Evolutionary conservation across 2,888 invertebrate species (phyloP), one percentile per base, ranked within the genome.

Genomic region (Micoletzkya japonica): DNA sequence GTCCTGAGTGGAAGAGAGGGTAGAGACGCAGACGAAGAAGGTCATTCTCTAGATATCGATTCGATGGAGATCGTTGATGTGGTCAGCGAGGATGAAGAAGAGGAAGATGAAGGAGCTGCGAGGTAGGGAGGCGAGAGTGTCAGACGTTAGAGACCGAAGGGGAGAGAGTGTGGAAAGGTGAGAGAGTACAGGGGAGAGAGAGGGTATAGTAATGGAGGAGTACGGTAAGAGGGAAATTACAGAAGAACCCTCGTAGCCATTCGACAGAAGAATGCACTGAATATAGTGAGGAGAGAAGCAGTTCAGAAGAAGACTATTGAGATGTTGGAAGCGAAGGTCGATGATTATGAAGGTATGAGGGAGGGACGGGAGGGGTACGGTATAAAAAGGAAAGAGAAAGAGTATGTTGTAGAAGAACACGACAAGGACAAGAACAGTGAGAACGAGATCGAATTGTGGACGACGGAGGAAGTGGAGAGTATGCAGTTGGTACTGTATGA

Each of bases 21-120:
- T 10, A 20, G 20, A 20, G 44, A 20, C 20, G 10, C 14, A 20
- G 20, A 10, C 14, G 20, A 20, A 44, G 20, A 20, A 44, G 44
- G 20, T 20, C 10, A 44, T 44, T 44, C 44, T 14, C 10, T 14
- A 63, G 63, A 63, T 34, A 34, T 63, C 36, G 63, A 44, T 28
- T 59, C 39, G 63, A 44, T 63, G 34, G 68, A 68, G 44, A 68
- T 59, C 10, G 37, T 36, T 26, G 59, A 59, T 28, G 30, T 49
- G 39, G 50, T 68, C 24, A 44, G 28, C 14, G 36, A 36, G 3
- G 68, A 68, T 50, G 68, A 68, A 10, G 68, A 68, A 50, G 68
- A 58, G 14, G 57, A 34, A 50, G 66, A 66, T 37, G 66, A 66
- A 37, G 66, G 54, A 37, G 30, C 63, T 24, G 36, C 28, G 14